Base-by-base conservation (phyloP, 2,797 vertebrate species). In the Varecia variegata region DNA sequence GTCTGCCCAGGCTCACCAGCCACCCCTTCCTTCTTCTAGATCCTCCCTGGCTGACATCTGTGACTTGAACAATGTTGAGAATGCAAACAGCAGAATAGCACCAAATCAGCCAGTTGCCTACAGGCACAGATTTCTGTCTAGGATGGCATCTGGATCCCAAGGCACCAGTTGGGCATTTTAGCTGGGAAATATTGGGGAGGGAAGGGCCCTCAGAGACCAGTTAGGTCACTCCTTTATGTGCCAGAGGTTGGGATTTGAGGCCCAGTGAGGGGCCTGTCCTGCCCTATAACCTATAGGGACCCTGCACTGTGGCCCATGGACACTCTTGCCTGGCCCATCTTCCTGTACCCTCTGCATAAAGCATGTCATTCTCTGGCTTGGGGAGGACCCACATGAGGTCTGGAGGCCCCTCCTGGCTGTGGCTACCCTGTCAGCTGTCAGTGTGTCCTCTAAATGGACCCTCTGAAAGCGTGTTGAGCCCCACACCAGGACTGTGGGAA, bases 11-110 rank as follows among this genome's bases (percentile, higher is more conserved):
- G 85, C 87, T 93, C 79, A 76, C 43, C 43, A 60, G 86, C 54
- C 76, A 88, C 52, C 82, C 84, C 68, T 87, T 58, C 25, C 56
- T 58, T 45, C 56, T 30, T 38, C 54, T 56, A 62, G 60, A 52
- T 65, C 74, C 88, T 84, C 40, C 85, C 77, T 79, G 52, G 45
- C 79, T 87, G 60, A 71, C 86, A 89, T 71, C 83, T 88, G 74
- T 47, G 40, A 30, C 65, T 43, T 76, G 40, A 90, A 79, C 40
- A 5, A 7, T 67, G 27, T 76, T 92, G 93, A 65, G 84, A 92
- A 93, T 47, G 60, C 65, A 76, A 97, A 89, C 3, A 62, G 56
- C 47, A 60, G 50, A 43, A 40, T 20, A 60, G 43, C 27, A 58
- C 5, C 21, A 1, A 50, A 54, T 52, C 68, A 68, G 45, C 47